Conservation (phyloP, 2,888 invertebrate genomes). For the Philaethria dido region DNA sequence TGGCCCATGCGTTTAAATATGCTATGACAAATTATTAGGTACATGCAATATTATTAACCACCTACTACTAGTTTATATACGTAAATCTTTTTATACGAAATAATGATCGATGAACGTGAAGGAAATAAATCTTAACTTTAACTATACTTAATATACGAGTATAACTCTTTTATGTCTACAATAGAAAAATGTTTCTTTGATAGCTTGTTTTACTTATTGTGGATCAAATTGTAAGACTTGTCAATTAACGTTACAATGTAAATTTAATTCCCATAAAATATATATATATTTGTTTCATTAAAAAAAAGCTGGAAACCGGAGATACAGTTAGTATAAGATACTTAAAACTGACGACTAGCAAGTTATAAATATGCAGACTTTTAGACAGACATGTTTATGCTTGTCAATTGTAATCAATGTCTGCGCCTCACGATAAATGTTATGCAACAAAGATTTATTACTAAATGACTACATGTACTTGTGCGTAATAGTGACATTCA, state of each 20-base stretch:
- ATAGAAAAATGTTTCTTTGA: too few relatives aligned
- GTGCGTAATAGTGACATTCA: neutral
- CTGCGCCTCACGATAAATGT: conserved; percentile 11
- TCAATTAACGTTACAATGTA: too few relatives aligned
- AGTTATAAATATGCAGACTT: conserved; percentile 14
- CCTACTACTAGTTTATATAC: too few relatives aligned
- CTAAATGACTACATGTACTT: conserved; percentile 1
- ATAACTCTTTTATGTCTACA: too few relatives aligned
- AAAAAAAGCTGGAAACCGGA: too few relatives aligned
- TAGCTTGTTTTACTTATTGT: neutral
- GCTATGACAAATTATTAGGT: neutral
- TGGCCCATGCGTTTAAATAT: too few relatives aligned
- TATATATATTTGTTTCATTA: too few relatives aligned
- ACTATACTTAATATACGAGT: neutral
- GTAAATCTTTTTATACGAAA: too few relatives aligned
- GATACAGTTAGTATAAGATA: too few relatives aligned
- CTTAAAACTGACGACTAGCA: neutral
- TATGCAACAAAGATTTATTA: conserved; percentile 11
- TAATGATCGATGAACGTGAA: neutral
- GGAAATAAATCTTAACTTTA: neutral
- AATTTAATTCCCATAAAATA: too few relatives aligned
- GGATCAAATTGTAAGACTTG: too few relatives aligned
- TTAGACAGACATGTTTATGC: conserved; percentile 1
- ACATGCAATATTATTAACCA: too few relatives aligned
- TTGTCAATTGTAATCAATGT: conserved; percentile 14